Evolutionary conservation across 2,888 invertebrate species (phyloP).

Genomic region (Xylota sylvarum): DNA sequence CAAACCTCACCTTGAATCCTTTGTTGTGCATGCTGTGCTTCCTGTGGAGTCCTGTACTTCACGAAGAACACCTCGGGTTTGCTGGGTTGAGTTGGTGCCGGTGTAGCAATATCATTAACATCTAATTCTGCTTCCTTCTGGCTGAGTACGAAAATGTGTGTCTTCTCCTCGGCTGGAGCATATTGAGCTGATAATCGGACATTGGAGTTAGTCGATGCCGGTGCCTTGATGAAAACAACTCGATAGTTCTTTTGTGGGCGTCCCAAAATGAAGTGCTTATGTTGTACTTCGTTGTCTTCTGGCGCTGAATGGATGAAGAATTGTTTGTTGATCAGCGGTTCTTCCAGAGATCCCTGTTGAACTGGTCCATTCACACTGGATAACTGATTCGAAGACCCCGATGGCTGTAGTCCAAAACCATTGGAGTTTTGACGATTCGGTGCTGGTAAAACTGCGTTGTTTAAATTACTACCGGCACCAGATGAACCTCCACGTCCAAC

Average conservation of each 20-base stretch:
- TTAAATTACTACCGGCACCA: slow-evolving; percentile 20
- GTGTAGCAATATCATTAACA: slow-evolving; percentile 82
- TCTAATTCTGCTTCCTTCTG: slow-evolving; percentile 82
- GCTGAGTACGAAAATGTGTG: slow-evolving; percentile 83
- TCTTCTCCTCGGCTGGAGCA: slow-evolving; percentile 83
- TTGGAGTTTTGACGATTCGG: slow-evolving; percentile 6
- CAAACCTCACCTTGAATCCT: slow-evolving; percentile 82
- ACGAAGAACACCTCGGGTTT: slow-evolving; percentile 84
- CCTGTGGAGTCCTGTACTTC: slow-evolving; percentile 84
- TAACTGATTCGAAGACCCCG: slow-evolving; percentile 2
- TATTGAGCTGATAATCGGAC: slow-evolving; percentile 82
- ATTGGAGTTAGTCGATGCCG: slow-evolving; percentile 80
- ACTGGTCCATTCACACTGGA: slow-evolving; percentile 3
- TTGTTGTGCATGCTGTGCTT: slow-evolving; percentile 83
- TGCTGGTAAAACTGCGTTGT: slow-evolving; percentile 30
- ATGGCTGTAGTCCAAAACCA: neutral
- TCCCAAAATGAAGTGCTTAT: slow-evolving; percentile 82
- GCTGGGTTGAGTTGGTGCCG: slow-evolving; percentile 82
- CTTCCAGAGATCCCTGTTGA: slow-evolving; percentile 48
- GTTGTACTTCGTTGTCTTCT: slow-evolving; percentile 80
- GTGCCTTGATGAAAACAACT: slow-evolving; percentile 84
- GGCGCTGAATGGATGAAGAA: slow-evolving; percentile 83
- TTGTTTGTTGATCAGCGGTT: slow-evolving; percentile 83
- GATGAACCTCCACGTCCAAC: slow-evolving; percentile 4
- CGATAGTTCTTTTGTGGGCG: slow-evolving; percentile 83